These are phyloP conservation scores for Encarsia formosa DNA, from an alignment of 2,888 invertebrate species.

Conservation along the genomic window DNA sequence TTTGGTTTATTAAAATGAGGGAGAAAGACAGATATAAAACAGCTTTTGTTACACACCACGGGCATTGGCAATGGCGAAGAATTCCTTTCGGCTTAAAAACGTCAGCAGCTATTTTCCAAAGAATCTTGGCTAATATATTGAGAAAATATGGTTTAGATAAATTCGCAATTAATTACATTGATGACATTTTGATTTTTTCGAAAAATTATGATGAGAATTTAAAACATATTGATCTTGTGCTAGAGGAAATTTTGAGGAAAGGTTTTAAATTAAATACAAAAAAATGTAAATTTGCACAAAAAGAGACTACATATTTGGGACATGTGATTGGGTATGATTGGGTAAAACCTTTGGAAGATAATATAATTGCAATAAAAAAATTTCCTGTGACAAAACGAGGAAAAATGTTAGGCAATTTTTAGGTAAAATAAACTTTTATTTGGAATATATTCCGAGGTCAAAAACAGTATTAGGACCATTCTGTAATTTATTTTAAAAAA, in stretches of 20 bases:
- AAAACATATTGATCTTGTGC: no score
- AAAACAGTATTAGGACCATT: not conserved
- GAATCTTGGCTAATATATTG: slow-evolving; percentile 17
- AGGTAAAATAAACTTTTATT: no score
- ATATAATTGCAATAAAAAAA: no score
- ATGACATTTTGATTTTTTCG: no score
- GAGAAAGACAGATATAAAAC: slow-evolving; percentile 25
- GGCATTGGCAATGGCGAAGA: slow-evolving; percentile 27
- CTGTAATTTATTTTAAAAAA: slow-evolving; percentile 7
- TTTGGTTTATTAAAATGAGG: slow-evolving; percentile 23
- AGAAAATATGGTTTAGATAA: slow-evolving; percentile 23
- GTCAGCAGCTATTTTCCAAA: slow-evolving; percentile 26
- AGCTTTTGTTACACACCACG: no score
- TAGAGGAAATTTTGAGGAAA: no score
- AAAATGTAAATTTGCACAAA: not conserved
- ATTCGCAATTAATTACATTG: slow-evolving; percentile 12
- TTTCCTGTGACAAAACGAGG: not conserved
- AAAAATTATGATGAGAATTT: no score
- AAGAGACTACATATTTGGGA: not conserved
- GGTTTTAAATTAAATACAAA: no score
- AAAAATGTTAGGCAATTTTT: no score
- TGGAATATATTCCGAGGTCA: no score
- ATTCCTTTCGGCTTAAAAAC: slow-evolving; percentile 26
- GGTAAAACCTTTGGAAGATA: no score
- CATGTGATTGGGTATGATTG: not conserved